These are phyloP conservation scores for Priocnemis perturbator DNA, from an alignment of 2,888 invertebrate genomes.

Conservation along the genomic window DNA sequence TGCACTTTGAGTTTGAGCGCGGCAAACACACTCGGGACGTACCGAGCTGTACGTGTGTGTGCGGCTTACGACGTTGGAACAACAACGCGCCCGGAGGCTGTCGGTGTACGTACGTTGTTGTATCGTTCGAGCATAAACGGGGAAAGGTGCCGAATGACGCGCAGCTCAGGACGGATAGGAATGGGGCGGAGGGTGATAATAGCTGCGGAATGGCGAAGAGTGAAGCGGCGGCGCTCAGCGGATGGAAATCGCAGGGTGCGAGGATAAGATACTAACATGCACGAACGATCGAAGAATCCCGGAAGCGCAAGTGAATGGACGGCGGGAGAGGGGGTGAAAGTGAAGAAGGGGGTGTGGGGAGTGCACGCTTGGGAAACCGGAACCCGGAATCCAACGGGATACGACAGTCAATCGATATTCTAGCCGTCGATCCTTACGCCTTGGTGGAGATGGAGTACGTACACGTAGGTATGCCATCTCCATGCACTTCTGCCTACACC, in stretches of 20 bases:
- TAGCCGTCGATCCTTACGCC: constrained; percentile 44
- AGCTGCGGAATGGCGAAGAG: constrained; percentile 40
- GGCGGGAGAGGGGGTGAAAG: constrained; percentile 19
- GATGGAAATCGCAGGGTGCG: constrained; percentile 22
- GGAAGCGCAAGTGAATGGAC: constrained; percentile 25
- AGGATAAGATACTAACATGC: constrained; percentile 43
- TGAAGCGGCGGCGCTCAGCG: constrained; percentile 25
- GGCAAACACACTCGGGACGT: no score
- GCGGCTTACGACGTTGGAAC: no score
- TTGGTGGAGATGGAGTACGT: constrained; percentile 50
- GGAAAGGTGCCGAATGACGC: not conserved
- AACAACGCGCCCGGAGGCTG: no score
- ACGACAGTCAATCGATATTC: constrained; percentile 57
- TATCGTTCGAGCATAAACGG: no score
- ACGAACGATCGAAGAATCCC: constrained; percentile 46
- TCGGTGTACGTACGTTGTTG: no score
- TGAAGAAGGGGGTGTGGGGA: not conserved
- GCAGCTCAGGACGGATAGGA: not conserved
- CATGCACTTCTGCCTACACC: constrained; percentile 27
- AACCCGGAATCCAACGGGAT: constrained; percentile 44
- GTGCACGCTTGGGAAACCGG: constrained; percentile 21
- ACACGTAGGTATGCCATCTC: constrained; percentile 50
- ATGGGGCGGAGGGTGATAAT: constrained; percentile 44
- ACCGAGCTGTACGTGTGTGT: no score
- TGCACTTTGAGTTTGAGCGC: no score